Evolutionary conservation across 2,888 invertebrate genomes (phyloP).

Genomic region (Ephialtes manifestator): DNA sequence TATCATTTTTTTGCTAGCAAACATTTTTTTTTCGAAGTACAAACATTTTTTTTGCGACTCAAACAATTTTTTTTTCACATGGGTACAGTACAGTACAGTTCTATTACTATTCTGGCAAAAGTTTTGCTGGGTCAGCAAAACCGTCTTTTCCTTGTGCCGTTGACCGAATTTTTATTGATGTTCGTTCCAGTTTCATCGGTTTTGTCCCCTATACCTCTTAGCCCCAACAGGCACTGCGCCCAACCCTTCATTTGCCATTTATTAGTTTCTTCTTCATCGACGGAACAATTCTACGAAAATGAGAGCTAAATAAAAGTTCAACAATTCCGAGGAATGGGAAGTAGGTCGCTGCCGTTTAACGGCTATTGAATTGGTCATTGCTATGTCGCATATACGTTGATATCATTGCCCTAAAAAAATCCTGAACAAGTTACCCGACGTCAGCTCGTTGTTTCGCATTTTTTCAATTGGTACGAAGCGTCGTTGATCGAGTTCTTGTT

Average conservation of each 20-base stretch:
- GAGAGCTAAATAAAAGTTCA: slow-evolving; percentile 52
- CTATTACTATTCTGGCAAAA: no score
- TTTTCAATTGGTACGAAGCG: slow-evolving; percentile 47
- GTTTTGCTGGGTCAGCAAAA: no score
- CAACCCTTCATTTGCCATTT: slow-evolving; percentile 59
- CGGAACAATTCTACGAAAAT: slow-evolving; percentile 69
- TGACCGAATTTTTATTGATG: slow-evolving; percentile 37
- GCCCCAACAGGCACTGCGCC: slow-evolving; percentile 1
- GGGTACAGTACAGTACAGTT: no score
- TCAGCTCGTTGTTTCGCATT: slow-evolving; percentile 15
- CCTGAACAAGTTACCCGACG: not conserved
- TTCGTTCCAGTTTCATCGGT: slow-evolving; percentile 57
- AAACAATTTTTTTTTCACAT: no score
- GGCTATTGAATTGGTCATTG: slow-evolving; percentile 27
- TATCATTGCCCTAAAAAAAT: slow-evolving; percentile 40
- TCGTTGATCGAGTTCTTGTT: slow-evolving; percentile 45
- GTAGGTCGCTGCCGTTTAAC: slow-evolving; percentile 65
- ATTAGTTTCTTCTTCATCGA: slow-evolving; percentile 66
- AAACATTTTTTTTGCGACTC: no score
- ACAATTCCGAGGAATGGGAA: slow-evolving; percentile 56
- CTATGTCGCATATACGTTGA: slow-evolving; percentile 24
- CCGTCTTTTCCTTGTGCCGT: not conserved
- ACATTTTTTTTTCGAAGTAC: no score
- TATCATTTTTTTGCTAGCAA: no score
- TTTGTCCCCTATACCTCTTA: slow-evolving; percentile 54